Evolutionary conservation across 2,113 vertebrate species (phyloP).

Genomic region (Cyrtonyx montezumae): DNA sequence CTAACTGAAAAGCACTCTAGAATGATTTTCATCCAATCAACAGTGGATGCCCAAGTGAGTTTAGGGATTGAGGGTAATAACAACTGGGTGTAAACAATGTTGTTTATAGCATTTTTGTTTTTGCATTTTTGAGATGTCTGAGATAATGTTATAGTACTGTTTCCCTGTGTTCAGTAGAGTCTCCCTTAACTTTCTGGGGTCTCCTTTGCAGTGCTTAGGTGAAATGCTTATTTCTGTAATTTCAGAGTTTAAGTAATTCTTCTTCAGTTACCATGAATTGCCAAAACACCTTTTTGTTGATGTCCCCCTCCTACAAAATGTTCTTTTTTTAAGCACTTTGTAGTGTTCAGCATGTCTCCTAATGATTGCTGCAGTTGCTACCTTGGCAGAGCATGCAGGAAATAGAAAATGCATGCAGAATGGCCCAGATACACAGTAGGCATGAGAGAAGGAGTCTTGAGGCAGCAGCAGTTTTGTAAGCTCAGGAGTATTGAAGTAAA

Average conservation of each 20-base stretch:
- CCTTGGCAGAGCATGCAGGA: not conserved
- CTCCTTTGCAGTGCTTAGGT: not conserved
- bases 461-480: not conserved
- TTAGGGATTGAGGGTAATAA: not conserved
- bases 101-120: not conserved
- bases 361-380: not conserved
- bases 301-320: not conserved
- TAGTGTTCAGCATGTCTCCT: not conserved
- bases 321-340: not conserved
- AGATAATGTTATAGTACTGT: not conserved
- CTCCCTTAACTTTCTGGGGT: rapidly evolving
- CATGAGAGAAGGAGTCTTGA: not conserved
- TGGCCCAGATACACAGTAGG: not conserved
- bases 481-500: not conserved
- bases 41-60: not conserved
- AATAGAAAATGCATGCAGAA: not conserved
- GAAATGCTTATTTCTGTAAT: not conserved
- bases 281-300: not conserved
- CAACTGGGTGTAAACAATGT: not conserved
- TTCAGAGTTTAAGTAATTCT: not conserved
- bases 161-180: not conserved
- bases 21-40: too few species aligned
- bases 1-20: not conserved
- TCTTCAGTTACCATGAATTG: not conserved
- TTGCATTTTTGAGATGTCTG: not conserved